phyloP scores from a whole-genome alignment of 2,888 invertebrate genomes.

The Lycocerus yunnanus region DNA sequence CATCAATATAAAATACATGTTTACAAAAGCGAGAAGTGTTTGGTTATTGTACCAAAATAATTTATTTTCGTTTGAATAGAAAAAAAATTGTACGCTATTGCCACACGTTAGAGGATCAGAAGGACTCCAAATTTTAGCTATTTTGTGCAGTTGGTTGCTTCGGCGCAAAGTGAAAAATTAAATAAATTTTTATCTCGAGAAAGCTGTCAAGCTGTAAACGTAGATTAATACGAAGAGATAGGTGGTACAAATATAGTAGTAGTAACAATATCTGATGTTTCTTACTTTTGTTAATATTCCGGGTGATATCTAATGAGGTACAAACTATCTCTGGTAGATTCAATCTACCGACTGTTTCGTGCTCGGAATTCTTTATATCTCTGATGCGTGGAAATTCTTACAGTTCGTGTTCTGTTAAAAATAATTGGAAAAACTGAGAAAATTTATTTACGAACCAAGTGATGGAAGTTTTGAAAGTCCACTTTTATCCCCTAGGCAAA shows the following conservation, averaged over 20 bases:
- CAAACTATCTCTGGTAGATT: slow-evolving; percentile 41
- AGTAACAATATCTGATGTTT: slow-evolving; percentile 24
- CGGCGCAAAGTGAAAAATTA: background rate
- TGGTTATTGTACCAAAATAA: background rate
- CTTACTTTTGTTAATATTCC: slow-evolving; percentile 22
- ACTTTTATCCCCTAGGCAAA: background rate
- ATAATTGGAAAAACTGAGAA: background rate
- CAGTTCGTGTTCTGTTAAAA: background rate
- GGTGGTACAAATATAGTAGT: slow-evolving; percentile 6
- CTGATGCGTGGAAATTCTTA: background rate
- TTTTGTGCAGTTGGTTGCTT: background rate
- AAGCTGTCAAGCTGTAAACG: background rate
- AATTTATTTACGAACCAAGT: background rate
- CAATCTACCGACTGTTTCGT: slow-evolving; percentile 38
- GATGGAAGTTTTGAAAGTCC: background rate
- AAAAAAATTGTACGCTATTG: background rate
- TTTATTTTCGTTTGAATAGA: background rate
- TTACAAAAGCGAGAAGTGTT: background rate
- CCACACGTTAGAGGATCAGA: background rate
- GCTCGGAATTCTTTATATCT: slow-evolving; percentile 32
- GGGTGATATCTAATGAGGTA: slow-evolving; percentile 37
- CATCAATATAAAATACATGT: background rate
- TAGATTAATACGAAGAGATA: background rate
- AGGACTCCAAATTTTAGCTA: background rate
- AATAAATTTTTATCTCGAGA: background rate